Evolutionary conservation across 2,888 invertebrate species (phyloP), one percentile per base, ranked within the genome.

Genomic region (Orgyia antiqua): DNA sequence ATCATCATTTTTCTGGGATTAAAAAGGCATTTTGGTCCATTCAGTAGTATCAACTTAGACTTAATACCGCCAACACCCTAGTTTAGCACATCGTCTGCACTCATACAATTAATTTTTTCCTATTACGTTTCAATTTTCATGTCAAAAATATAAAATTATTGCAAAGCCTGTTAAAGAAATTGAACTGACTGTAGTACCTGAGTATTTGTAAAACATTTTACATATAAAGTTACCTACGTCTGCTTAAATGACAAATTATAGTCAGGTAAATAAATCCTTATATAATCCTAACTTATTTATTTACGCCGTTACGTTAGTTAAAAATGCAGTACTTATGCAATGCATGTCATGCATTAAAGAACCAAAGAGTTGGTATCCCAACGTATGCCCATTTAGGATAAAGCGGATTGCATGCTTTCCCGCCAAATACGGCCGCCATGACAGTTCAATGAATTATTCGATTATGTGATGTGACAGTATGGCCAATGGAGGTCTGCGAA

Each of bases 371-470:
- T 4, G 13, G 53, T 71, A 74, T 73, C 72, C 68, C 68, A 58
- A 46, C 60, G 45, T 58, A 67, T 66, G 72, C 76, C 83, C 68
- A 69, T 75, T 82, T 77, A 63, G 71, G 82, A 53, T 60, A 69
- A 78, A 79, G 76, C 76, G 72, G 76, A 80, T 83, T 77, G 82
- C 36, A 24, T 36, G 36, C 84, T 86, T 84, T 86, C 84, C 75
- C 82, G 72, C 84, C 86, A 83, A 80, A 82, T 82, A 82, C 65
- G 82, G 84, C 49, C 45, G 64, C 68, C 69, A 66, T 79, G 80
- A 83, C 84, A 82, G 79, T 73, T 70, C 70, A 66, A 68, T 78
- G 83, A 83, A 80, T 79, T 78, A 78, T 74, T 71, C 74, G 80
- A 82, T 78, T 77, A 82, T 70, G 74, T 72, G 73, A 76, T 71